phyloP scores from a whole-genome alignment of 2,888 invertebrate genomes.

The Nudaria mundana region DNA sequence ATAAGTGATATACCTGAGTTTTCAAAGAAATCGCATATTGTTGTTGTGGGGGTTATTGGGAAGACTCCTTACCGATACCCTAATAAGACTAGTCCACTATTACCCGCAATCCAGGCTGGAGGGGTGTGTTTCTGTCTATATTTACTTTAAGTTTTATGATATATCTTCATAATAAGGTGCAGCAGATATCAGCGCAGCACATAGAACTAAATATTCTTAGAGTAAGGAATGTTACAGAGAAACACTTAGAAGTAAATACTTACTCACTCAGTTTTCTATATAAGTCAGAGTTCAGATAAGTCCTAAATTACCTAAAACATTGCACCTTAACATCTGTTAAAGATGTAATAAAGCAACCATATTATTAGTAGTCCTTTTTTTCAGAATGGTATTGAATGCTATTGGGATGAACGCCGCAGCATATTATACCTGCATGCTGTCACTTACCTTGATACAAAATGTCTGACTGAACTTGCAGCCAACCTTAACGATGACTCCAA shows the following conservation, averaged over 20 bases:
- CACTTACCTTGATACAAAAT: slow-evolving; percentile 67
- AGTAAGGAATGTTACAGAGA: too few relatives aligned
- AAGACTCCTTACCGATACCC: slow-evolving; percentile 85
- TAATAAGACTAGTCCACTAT: slow-evolving; percentile 83
- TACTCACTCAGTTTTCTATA: too few relatives aligned
- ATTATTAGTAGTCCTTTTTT: too few relatives aligned
- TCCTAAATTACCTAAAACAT: too few relatives aligned
- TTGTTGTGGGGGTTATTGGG: slow-evolving; percentile 87
- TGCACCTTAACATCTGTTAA: too few relatives aligned
- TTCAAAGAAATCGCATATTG: slow-evolving; percentile 80
- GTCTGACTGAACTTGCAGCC: slow-evolving; percentile 51
- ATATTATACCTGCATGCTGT: slow-evolving; percentile 79
- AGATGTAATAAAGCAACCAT: too few relatives aligned
- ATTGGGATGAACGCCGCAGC: slow-evolving; percentile 77
- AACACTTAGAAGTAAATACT: too few relatives aligned
- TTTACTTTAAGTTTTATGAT: too few relatives aligned
- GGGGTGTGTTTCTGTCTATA: slow-evolving; percentile 52
- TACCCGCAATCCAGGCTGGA: slow-evolving; percentile 68
- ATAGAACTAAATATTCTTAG: too few relatives aligned
- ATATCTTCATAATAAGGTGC: too few relatives aligned
- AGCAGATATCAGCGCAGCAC: too few relatives aligned
- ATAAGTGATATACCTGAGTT: slow-evolving; percentile 69
- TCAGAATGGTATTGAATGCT: slow-evolving; percentile 79
- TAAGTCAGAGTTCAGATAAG: too few relatives aligned
- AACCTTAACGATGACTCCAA: slow-evolving; percentile 55